A percentile compares a stretch with the other conserved stretches of the same genome.
Evolutionary conservation across 2,888 invertebrate genomes (phyloP).

Genomic region (Brachypalpus laphriformis): DNA sequence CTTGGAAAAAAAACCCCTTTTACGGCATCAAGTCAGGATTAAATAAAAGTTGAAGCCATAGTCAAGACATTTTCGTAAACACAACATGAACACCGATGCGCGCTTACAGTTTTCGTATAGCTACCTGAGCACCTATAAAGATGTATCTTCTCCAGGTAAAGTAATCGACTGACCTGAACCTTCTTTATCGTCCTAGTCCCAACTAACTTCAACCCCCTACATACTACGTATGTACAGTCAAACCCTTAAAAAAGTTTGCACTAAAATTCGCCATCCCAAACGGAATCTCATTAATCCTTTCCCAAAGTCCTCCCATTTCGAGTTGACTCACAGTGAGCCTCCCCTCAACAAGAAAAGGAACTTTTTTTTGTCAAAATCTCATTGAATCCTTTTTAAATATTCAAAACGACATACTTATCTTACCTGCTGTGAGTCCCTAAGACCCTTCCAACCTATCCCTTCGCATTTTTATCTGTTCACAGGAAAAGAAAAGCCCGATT

Average conservation of each 20-base stretch:
- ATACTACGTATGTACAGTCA: too few relatives aligned
- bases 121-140: too few relatives aligned
- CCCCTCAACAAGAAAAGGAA: neutral
- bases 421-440: constrained; percentile 49
- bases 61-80: too few relatives aligned
- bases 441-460: neutral
- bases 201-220: neutral
- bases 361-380: constrained; percentile 25
- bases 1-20: too few relatives aligned
- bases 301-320: constrained; percentile 24
- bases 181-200: too few relatives aligned
- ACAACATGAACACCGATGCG: too few relatives aligned
- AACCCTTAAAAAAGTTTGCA: neutral
- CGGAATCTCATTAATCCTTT: constrained; percentile 33
- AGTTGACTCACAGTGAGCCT: neutral
- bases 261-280: constrained; percentile 5
- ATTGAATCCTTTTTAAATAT: constrained; percentile 53
- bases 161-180: too few relatives aligned
- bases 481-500: neutral
- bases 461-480: constrained; percentile 6
- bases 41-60: too few relatives aligned
- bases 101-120: too few relatives aligned
- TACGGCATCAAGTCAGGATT: too few relatives aligned
- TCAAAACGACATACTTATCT: constrained; percentile 49
- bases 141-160: too few relatives aligned